These are phyloP conservation scores for Heliconius hortense DNA, from an alignment of 2,888 invertebrate species.

Conservation along the genomic window DNA sequence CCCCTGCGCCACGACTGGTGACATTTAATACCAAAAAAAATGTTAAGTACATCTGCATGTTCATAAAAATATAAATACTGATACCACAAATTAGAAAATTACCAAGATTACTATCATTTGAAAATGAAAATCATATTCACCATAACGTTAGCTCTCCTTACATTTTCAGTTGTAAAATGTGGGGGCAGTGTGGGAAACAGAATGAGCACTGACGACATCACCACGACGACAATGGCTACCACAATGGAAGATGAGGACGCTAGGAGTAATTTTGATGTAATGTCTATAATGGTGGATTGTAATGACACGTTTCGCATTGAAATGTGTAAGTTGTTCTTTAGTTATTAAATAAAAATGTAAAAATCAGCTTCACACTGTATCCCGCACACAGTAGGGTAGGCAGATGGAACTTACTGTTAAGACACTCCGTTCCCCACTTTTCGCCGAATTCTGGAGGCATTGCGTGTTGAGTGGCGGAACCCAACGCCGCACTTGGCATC, in stretches of 20 bases:
- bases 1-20: not conserved
- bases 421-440: no score
- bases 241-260: constrained; percentile 36
- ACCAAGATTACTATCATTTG: not conserved
- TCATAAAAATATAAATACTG: constrained; percentile 15
- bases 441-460: no score
- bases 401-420: no score
- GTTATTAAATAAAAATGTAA: not conserved
- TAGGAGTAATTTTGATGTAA: constrained; percentile 56
- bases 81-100: not conserved
- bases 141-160: constrained; percentile 37
- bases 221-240: constrained; percentile 10
- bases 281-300: constrained; percentile 68
- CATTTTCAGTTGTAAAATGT: constrained; percentile 37
- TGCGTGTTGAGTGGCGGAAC: no score
- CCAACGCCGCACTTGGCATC: no score
- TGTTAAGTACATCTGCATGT: not conserved
- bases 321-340: constrained; percentile 64
- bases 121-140: constrained; percentile 37
- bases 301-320: constrained; percentile 80
- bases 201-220: constrained; percentile 23
- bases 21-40: not conserved
- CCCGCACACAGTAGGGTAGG: no score
- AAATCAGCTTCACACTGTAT: no score
- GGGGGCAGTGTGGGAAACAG: constrained; percentile 27